Conservation (phyloP, 2,113 vertebrate genomes). For the Parus major region DNA sequence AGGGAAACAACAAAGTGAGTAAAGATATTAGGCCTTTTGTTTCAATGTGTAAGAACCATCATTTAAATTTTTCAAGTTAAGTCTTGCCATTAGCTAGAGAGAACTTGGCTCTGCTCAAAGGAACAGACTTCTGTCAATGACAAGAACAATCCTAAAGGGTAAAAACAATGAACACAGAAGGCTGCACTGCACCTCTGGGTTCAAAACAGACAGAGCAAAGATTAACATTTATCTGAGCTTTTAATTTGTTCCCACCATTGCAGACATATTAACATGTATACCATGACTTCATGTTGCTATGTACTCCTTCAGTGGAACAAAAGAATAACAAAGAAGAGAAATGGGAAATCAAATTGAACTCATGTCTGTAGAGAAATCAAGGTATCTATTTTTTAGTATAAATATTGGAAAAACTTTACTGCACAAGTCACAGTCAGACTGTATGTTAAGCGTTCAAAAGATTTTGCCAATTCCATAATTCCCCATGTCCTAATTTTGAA, state of each 20-base stretch:
- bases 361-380: not conserved
- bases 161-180: slow-evolving; percentile 14
- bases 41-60: not conserved
- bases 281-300: slow-evolving; percentile 4
- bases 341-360: not conserved
- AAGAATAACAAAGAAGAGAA: not conserved
- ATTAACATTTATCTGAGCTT: slow-evolving; percentile 27
- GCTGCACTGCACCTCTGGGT: not conserved
- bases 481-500: not conserved
- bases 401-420: slow-evolving; percentile 7
- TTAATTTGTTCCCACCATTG: not conserved
- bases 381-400: not conserved
- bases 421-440: not conserved
- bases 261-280: not conserved
- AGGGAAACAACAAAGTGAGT: not conserved
- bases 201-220: slow-evolving; percentile 15
- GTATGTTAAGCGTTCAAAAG: not conserved
- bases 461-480: not conserved
- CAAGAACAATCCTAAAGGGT: slow-evolving; percentile 25
- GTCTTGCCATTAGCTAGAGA: slow-evolving; percentile 13
- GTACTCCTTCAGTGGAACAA: slow-evolving; percentile 3
- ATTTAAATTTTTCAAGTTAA: slow-evolving; percentile 31
- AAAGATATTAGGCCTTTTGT: slow-evolving; percentile 10
- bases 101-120: slow-evolving; percentile 26
- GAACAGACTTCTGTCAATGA: slow-evolving; percentile 37